Percentiles rank a stretch among this genome's conserved stretches.
phyloP scores from a whole-genome alignment of 2,888 invertebrate species.

The Prosapia bicincta region DNA sequence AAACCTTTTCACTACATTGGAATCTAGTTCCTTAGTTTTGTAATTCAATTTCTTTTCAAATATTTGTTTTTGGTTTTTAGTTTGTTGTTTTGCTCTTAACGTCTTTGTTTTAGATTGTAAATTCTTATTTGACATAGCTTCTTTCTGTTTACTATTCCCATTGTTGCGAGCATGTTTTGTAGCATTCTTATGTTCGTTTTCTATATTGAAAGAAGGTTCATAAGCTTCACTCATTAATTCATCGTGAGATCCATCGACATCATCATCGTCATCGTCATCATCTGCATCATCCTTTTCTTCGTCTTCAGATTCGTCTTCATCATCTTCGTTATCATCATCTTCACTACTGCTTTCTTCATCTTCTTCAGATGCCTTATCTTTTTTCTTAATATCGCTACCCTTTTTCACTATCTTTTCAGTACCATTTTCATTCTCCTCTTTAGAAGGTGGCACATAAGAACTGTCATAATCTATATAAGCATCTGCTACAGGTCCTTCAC shows the following conservation, averaged over 20 bases:
- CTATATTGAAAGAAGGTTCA: background rate
- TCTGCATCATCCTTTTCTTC: background rate
- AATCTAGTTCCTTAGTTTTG: no score
- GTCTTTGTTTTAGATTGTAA: no score
- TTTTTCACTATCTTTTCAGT: background rate
- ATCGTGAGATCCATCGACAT: no score
- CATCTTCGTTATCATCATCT: background rate
- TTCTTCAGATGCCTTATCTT: background rate
- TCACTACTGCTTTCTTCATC: background rate
- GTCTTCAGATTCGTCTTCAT: background rate
- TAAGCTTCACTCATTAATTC: no score
- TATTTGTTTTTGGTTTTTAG: no score
- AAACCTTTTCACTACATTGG: background rate
- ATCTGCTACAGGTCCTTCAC: background rate
- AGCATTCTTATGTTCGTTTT: background rate
- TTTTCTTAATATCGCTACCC: background rate
- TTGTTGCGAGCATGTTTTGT: background rate
- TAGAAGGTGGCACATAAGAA: background rate
- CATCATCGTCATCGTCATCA: background rate
- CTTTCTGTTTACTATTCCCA: no score
- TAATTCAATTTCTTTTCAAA: no score
- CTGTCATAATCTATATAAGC: background rate
- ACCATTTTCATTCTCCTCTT: constrained; percentile 5
- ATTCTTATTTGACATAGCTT: no score
- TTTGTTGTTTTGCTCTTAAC: no score